These are phyloP conservation scores for Anthoscopus minutus DNA, from an alignment of 2,113 vertebrate genomes.

Conservation along the genomic window DNA sequence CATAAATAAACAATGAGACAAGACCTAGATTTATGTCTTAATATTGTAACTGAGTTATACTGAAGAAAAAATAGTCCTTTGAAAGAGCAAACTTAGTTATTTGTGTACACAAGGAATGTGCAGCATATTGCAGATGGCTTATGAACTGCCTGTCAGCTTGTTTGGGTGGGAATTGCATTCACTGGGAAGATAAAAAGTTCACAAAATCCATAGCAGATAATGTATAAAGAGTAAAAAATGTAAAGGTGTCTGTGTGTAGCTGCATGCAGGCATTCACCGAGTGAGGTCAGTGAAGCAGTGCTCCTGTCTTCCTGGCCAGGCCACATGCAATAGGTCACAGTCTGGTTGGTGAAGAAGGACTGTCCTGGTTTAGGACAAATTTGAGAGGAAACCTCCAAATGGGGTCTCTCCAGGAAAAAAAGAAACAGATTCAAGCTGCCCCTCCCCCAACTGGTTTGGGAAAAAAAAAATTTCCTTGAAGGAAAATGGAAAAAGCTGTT, in stretches of 20 bases:
- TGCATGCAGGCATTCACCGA: neutral
- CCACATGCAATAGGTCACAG: fast-evolving
- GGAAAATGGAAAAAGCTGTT: no score
- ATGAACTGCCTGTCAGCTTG: neutral
- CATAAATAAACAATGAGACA: neutral
- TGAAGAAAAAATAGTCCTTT: neutral
- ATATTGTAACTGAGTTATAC: neutral
- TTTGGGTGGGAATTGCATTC: neutral
- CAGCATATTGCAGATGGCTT: neutral
- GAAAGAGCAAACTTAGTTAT: neutral
- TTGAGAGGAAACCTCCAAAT: no score
- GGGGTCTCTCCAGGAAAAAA: no score
- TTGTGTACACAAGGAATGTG: neutral
- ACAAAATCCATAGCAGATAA: neutral
- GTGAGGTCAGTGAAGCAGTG: fast-evolving
- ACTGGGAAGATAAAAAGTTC: neutral
- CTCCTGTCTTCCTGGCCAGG: neutral
- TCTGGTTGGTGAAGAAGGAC: neutral
- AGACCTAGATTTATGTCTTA: constrained; percentile 24
- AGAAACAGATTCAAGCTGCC: no score
- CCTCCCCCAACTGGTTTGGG: no score
- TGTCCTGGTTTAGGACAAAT: no score
- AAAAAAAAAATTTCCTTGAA: no score
- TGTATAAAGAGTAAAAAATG: neutral
- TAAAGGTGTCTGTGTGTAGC: neutral